phyloP scores from a whole-genome alignment of 2,113 vertebrate genomes.

The Sciurus niger region DNA sequence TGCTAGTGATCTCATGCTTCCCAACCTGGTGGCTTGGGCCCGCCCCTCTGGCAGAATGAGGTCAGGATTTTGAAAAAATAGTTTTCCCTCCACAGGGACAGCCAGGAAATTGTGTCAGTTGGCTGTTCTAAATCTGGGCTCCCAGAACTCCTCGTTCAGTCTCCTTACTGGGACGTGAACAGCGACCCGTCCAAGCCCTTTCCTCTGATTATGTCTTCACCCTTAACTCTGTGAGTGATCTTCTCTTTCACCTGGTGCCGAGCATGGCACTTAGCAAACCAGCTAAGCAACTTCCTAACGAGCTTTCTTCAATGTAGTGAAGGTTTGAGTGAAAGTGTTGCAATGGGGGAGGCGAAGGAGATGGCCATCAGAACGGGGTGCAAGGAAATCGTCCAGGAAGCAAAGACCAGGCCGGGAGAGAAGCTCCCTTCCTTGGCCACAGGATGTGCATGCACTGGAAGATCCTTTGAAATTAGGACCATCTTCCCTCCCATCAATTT shows the following conservation, averaged over 20 bases:
- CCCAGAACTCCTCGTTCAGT: accelerated
- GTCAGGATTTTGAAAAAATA: background rate
- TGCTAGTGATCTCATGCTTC: background rate
- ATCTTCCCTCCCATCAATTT: background rate
- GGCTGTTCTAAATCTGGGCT: background rate
- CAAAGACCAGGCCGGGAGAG: background rate
- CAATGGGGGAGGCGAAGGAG: background rate
- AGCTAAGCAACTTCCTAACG: background rate
- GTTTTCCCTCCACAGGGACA: background rate
- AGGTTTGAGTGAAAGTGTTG: background rate
- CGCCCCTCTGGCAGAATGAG: background rate
- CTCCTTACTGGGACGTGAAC: background rate
- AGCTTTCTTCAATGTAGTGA: background rate
- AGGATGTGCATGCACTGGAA: accelerated
- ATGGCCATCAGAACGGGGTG: background rate
- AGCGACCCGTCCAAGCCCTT: background rate
- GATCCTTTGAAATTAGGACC: accelerated
- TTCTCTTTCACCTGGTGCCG: background rate
- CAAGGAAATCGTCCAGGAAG: background rate
- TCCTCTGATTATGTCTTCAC: background rate
- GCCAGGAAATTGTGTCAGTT: background rate
- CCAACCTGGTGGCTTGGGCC: background rate
- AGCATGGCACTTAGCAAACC: background rate
- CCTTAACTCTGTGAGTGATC: background rate
- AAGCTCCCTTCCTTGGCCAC: too few species aligned